These are phyloP conservation scores for Corythornis leucogaster DNA, from an alignment of 2,797 vertebrate genomes.

Conservation along the genomic window DNA sequence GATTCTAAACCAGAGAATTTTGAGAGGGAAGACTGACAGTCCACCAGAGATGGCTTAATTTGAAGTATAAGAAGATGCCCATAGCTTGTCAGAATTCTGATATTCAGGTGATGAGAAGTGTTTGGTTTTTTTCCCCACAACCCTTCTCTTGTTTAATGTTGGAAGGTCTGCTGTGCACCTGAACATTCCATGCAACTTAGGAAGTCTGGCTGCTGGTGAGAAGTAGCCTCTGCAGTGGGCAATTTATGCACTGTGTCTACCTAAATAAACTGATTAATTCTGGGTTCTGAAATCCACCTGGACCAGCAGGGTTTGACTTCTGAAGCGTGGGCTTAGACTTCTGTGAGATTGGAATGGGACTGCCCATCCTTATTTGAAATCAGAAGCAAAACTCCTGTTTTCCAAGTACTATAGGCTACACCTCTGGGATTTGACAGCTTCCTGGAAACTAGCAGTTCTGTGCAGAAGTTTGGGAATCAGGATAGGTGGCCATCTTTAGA, in stretches of 20 bases:
- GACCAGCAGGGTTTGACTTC: background rate
- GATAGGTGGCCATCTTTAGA: rapidly evolving
- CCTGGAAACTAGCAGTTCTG: background rate
- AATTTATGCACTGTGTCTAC: background rate
- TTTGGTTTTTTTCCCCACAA: background rate
- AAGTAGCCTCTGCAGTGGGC: background rate
- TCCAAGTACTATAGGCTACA: rapidly evolving
- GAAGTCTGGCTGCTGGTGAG: background rate
- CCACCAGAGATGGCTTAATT: background rate
- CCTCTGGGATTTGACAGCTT: background rate
- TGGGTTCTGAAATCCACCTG: background rate
- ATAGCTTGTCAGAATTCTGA: background rate
- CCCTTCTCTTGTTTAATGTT: background rate
- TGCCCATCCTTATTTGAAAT: background rate
- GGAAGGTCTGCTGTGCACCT: background rate
- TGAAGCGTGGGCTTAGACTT: background rate
- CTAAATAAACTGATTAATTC: background rate
- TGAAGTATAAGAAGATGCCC: background rate
- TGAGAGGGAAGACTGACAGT: background rate
- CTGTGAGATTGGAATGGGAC: background rate
- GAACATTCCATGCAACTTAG: background rate
- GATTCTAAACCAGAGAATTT: background rate
- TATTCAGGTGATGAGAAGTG: background rate
- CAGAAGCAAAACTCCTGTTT: rapidly evolving
- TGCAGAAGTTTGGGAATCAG: background rate